Evolutionary conservation across 2,797 vertebrate species (phyloP), one percentile per base, ranked within the genome.

Genomic region (Parotocinclus haroldoi): DNA sequence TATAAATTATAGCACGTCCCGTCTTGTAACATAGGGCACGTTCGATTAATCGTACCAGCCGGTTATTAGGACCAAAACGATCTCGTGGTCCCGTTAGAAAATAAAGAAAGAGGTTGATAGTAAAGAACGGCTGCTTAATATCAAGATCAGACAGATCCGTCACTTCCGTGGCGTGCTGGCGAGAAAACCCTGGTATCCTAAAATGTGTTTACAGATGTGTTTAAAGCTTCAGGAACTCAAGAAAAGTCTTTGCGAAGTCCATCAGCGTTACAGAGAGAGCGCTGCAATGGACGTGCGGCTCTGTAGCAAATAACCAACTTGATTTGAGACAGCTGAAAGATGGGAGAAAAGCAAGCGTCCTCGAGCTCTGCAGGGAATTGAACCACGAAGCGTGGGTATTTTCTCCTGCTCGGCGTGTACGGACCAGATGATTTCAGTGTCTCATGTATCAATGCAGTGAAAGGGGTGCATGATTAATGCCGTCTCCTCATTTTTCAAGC

Each of bases 271-370:
- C 77, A 8, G 40, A 19, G 14, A 56, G 42, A 87, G 92, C 89
- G 79, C 70, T 85, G 85, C 94, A 93, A 96, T 94, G 94, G 93
- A 81, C 87, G 89, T 80, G 79, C 81, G 82, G 83, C 84, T 85
- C 81, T 84, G 81, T 87, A 86, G 90, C 85, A 93, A 94, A 92
- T 93, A 93, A 95, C 92, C 92, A 84, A 88, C 89, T 61, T 95
- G 89, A 93, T 94, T 95, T 95, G 89, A 92, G 90, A 90, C 88
- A 82, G 84, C 85, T 94, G 92, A 96, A 87, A 91, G 93, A 96
- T 93, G 90, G 87, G 87, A 90, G 84, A 86, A 91, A 92, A 94
- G 92, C 45, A 71, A 70, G 63, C 63, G 68, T 72, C 74, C 60
- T 71, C 81, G 76, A 83, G 90, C 91, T 90, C 92, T 93, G 83